These are phyloP conservation scores for Paracentrotus lividus DNA, from an alignment of 53 echinoderm and acorn worm genomes.

Conservation along the genomic window DNA sequence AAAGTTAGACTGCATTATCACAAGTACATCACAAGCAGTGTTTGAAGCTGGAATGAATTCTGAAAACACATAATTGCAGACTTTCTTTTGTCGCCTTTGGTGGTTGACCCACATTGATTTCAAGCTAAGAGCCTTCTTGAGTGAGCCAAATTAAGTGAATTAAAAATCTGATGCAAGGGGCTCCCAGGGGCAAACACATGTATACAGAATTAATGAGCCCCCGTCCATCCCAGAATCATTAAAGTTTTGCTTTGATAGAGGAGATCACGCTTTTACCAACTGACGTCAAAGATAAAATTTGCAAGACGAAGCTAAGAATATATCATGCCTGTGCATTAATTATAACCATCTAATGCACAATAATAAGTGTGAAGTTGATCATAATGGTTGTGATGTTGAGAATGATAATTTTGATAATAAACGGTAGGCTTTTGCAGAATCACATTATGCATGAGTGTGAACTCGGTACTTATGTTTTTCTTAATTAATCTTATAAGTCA, in stretches of 20 bases:
- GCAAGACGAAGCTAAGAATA: neutral
- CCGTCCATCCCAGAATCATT: neutral
- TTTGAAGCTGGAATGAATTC: slow-evolving; percentile 3
- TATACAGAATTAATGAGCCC: slow-evolving; percentile 28
- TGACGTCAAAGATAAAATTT: slow-evolving; percentile 43
- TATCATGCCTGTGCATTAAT: neutral
- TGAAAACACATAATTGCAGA: neutral
- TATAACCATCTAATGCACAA: neutral
- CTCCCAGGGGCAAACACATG: slow-evolving; percentile 41
- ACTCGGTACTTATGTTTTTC: no score
- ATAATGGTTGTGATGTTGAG: neutral
- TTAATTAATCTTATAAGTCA: no score
- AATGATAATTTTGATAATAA: neutral
- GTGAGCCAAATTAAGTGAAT: slow-evolving; percentile 41
- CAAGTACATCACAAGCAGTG: slow-evolving; percentile 22
- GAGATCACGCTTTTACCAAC: neutral
- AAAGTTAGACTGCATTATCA: slow-evolving; percentile 14
- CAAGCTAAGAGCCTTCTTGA: neutral
- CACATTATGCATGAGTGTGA: no score
- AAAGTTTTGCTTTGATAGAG: neutral
- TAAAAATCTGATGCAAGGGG: slow-evolving; percentile 43
- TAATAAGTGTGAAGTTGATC: neutral
- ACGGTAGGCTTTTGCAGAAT: no score
- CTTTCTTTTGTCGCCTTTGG: neutral
- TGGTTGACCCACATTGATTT: neutral